Conservation (phyloP, 2,888 invertebrate species). For the Amphiduros pacificus region DNA sequence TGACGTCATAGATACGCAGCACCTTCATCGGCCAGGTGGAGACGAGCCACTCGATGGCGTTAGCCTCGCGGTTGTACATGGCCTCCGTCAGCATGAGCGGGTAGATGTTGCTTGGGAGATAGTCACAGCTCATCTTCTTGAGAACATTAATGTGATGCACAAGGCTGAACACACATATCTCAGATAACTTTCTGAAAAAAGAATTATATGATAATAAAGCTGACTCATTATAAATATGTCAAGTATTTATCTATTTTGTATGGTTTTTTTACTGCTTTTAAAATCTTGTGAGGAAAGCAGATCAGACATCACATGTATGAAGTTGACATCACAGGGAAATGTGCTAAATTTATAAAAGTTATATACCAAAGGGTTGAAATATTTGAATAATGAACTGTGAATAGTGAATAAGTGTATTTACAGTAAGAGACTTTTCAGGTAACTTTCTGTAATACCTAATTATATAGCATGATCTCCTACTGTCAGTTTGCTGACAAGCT, state of each 20-base stretch:
- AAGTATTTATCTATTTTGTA: background rate
- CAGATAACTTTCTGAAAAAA: conserved; percentile 36
- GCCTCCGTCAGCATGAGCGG: conserved; percentile 44
- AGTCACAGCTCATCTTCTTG: conserved; percentile 24
- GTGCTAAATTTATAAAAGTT: too few relatives aligned
- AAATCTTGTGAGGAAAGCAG: too few relatives aligned
- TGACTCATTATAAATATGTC: background rate
- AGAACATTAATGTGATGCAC: conserved; percentile 34
- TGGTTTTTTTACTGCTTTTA: too few relatives aligned
- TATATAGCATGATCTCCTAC: too few relatives aligned
- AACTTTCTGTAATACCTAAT: too few relatives aligned
- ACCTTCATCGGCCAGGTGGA: conserved; percentile 43
- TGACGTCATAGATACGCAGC: conserved; percentile 38
- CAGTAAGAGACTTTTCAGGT: too few relatives aligned
- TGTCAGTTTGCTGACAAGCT: too few relatives aligned
- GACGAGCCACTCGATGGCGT: conserved; percentile 42
- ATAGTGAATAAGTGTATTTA: too few relatives aligned
- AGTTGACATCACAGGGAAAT: too few relatives aligned
- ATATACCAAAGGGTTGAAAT: too few relatives aligned
- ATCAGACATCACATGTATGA: too few relatives aligned
- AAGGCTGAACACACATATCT: conserved; percentile 38
- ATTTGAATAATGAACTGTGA: too few relatives aligned
- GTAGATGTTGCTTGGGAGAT: conserved; percentile 41
- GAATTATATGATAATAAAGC: background rate
- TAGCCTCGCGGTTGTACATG: conserved; percentile 44